Evolutionary conservation across 1,140 invertebrate species (phyloP).

Genomic region (Wiebesia pumilae): DNA sequence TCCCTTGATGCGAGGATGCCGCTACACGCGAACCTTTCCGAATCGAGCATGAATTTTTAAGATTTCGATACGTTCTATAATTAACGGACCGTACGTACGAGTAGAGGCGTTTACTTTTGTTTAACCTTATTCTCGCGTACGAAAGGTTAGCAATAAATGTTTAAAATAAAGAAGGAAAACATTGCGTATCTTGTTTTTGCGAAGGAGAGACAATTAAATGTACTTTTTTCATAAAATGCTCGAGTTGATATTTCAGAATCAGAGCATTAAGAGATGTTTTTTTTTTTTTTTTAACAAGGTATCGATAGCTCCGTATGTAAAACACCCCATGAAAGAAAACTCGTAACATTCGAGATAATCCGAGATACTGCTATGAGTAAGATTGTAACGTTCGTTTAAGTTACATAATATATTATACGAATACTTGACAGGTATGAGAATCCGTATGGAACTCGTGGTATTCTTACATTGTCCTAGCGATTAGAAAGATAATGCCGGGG

Average conservation of each 20-base stretch:
- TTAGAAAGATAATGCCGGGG: constrained; percentile 12
- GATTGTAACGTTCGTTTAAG: constrained; percentile 7
- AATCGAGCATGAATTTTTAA: background rate
- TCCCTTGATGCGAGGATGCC: background rate
- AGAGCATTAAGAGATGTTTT: too few species aligned
- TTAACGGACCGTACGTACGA: background rate
- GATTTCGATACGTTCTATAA: background rate
- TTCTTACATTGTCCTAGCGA: background rate
- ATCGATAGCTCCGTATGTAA: background rate
- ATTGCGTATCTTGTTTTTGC: too few species aligned
- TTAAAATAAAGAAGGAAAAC: too few species aligned
- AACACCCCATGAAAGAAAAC: background rate
- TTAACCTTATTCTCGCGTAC: too few species aligned
- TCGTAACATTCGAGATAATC: background rate
- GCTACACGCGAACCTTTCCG: background rate
- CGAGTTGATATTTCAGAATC: too few species aligned
- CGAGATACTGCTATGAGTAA: background rate
- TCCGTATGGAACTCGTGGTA: constrained; percentile 17
- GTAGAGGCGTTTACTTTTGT: too few species aligned
- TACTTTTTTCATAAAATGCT: too few species aligned
- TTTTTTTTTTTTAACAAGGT: too few species aligned
- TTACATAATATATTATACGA: background rate
- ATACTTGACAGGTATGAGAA: constrained; percentile 1
- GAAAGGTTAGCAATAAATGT: too few species aligned
- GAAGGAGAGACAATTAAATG: too few species aligned